These are phyloP conservation scores for Axea sp. DNA, from an alignment of 2,888 invertebrate genomes.

Conservation along the genomic window DNA sequence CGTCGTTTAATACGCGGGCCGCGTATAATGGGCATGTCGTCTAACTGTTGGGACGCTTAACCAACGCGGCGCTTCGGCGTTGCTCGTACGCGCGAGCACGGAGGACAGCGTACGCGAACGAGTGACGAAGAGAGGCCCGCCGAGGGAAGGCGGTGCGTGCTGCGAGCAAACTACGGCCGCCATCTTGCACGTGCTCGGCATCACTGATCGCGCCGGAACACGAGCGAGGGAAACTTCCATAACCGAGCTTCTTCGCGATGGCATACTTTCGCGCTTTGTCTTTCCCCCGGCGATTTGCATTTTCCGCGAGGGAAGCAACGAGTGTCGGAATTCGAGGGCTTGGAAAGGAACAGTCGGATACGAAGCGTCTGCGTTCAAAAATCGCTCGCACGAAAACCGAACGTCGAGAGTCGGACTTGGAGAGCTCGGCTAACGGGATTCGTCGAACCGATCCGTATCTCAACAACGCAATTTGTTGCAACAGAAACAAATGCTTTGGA, in stretches of 20 bases:
- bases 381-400: too few species aligned
- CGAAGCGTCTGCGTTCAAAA: too few species aligned
- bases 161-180: slow-evolving; percentile 77
- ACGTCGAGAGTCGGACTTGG: too few species aligned
- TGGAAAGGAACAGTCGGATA: too few species aligned
- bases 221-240: slow-evolving; percentile 56
- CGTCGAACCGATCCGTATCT: too few species aligned
- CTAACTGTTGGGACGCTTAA: slow-evolving; percentile 76
- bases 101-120: slow-evolving; percentile 40
- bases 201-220: slow-evolving; percentile 69
- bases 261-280: slow-evolving; percentile 36
- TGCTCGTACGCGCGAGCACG: slow-evolving; percentile 55
- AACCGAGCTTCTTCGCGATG: slow-evolving; percentile 26
- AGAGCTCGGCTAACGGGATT: too few species aligned
- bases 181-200: slow-evolving; percentile 78
- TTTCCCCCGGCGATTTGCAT: too few species aligned
- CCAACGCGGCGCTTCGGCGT: slow-evolving; percentile 69
- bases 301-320: too few species aligned
- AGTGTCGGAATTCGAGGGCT: too few species aligned
- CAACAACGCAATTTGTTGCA: too few species aligned
- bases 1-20: slow-evolving; percentile 38
- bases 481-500: too few species aligned
- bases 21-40: slow-evolving; percentile 76
- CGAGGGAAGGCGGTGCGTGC: slow-evolving; percentile 72
- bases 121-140: slow-evolving; percentile 60